Evolutionary conservation across 2,797 vertebrate genomes (phyloP).

Genomic region (Phoeniculus purpureus): DNA sequence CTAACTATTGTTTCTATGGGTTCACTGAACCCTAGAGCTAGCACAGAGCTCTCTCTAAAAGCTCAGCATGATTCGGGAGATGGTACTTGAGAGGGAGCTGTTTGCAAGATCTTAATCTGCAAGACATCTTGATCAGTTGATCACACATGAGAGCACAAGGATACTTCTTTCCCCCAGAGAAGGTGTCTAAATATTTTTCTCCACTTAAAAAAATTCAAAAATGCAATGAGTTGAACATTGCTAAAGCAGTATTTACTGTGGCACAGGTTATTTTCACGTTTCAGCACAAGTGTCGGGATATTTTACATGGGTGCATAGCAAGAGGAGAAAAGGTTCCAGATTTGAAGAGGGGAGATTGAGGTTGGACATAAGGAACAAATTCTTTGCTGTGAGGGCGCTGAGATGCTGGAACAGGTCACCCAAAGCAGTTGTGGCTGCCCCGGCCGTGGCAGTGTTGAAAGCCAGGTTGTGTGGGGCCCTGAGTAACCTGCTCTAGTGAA

Average conservation of each 20-base stretch:
- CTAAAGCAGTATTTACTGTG: not conserved
- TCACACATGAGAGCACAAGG: not conserved
- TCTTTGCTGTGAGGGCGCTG: no score
- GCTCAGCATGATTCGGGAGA: not conserved
- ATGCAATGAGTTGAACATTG: not conserved
- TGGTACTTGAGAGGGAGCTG: not conserved
- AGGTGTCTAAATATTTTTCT: not conserved
- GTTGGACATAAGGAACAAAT: no score
- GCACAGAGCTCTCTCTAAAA: not conserved
- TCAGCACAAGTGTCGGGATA: not conserved
- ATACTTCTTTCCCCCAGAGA: not conserved
- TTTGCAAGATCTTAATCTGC: not conserved
- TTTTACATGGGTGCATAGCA: not conserved
- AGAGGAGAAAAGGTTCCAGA: no score
- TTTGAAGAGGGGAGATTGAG: no score
- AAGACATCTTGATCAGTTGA: not conserved
- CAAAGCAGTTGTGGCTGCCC: no score
- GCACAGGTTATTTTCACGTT: not conserved
- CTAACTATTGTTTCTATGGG: not conserved
- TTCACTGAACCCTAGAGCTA: not conserved
- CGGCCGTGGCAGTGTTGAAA: no score
- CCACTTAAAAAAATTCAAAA: not conserved
- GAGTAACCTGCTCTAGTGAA: no score
- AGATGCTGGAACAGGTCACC: no score
- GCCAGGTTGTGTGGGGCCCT: no score